These are phyloP conservation scores for Paramisgurnus dabryanus DNA, from an alignment of 2,113 vertebrate species.

Conservation along the genomic window DNA sequence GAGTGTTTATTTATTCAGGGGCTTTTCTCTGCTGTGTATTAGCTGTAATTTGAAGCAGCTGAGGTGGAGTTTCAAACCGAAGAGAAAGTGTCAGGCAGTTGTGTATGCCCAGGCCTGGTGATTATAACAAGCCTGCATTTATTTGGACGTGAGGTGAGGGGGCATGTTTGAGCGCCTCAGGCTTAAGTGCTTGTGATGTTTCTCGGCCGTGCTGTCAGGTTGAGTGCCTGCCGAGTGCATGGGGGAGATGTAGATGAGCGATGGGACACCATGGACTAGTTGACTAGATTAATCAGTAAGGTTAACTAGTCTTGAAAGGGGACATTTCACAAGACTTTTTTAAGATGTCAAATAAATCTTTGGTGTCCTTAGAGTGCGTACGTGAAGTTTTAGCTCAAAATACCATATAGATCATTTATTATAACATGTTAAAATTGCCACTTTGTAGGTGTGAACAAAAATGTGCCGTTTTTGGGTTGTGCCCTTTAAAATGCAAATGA, in stretches of 20 bases:
- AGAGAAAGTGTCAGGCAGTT: background rate
- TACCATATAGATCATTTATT: too few species aligned
- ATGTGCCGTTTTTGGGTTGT: too few species aligned
- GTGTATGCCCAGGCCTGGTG: constrained; percentile 23
- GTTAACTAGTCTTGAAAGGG: too few species aligned
- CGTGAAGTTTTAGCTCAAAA: too few species aligned
- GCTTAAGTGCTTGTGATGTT: constrained; percentile 27
- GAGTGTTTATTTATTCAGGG: constrained; percentile 51
- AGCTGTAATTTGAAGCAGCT: constrained; percentile 56
- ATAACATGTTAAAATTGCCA: too few species aligned
- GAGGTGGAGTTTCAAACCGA: constrained; percentile 13
- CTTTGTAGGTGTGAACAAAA: too few species aligned
- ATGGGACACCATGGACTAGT: too few species aligned
- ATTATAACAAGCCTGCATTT: constrained; percentile 43
- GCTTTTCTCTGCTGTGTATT: constrained; percentile 50
- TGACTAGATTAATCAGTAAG: too few species aligned
- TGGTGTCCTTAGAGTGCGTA: too few species aligned
- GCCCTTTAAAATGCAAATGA: too few species aligned
- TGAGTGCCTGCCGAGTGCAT: constrained; percentile 2
- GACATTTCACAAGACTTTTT: too few species aligned
- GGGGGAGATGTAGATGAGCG: background rate
- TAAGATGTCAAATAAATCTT: too few species aligned
- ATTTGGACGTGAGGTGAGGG: constrained; percentile 31
- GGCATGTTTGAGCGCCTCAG: constrained; percentile 18
- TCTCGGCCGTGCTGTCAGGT: background rate